Conservation (phyloP, 2,888 invertebrate species). For the Monochamus alternatus region DNA sequence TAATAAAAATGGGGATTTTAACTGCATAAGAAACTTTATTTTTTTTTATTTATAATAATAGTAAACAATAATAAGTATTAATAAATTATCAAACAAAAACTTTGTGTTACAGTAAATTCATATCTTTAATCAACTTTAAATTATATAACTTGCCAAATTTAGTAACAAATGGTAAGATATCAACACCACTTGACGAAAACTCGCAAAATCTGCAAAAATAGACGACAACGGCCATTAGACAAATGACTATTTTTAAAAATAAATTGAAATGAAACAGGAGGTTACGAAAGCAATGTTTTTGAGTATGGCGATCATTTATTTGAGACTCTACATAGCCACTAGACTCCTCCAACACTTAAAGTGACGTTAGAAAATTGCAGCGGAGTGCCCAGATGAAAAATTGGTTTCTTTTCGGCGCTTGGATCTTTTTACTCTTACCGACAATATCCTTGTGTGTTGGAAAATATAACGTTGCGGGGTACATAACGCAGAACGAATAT, state of each 20-base stretch:
- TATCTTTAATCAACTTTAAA: too few relatives aligned
- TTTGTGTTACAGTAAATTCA: too few relatives aligned
- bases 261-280: constrained; percentile 23
- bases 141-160: not conserved
- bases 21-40: too few relatives aligned
- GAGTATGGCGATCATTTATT: not conserved
- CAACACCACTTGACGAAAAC: not conserved
- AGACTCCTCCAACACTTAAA: not conserved
- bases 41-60: too few relatives aligned
- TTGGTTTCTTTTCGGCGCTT: constrained; percentile 1
- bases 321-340: not conserved
- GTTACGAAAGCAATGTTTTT: constrained; percentile 6
- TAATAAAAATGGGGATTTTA: too few relatives aligned
- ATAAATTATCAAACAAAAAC: too few relatives aligned
- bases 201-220: not conserved
- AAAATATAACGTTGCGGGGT: not conserved
- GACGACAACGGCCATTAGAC: not conserved
- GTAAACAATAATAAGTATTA: too few relatives aligned
- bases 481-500: too few relatives aligned
- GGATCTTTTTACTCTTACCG: not conserved
- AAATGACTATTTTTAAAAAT: constrained; percentile 21
- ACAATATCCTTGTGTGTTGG: not conserved
- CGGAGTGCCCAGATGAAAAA: not conserved
- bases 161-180: not conserved
- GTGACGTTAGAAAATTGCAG: not conserved